Percentiles rank a stretch among this genome's conserved stretches.
These are phyloP conservation scores for Bungarus multicinctus DNA, from an alignment of 2,113 vertebrate species.

Conservation along the genomic window DNA sequence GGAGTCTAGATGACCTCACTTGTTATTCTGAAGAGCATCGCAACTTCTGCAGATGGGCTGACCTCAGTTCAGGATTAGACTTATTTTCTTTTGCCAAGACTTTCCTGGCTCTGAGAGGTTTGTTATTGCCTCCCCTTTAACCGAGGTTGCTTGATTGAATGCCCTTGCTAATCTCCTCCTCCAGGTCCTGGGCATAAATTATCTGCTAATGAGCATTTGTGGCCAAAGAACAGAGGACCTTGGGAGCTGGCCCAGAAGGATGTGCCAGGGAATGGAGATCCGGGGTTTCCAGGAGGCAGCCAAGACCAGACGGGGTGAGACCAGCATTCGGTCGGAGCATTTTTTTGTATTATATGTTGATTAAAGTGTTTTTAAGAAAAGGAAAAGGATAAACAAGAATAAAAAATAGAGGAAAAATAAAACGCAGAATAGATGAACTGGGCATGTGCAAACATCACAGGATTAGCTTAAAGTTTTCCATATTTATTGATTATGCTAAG, in stretches of 20 bases:
- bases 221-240: conserved; percentile 19
- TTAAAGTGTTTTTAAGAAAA: neutral
- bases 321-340: neutral
- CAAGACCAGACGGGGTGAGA: neutral
- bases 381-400: too few species aligned
- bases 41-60: neutral
- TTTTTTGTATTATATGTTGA: neutral
- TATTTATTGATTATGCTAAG: too few species aligned
- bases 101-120: neutral
- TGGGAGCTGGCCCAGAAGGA: neutral
- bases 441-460: too few species aligned
- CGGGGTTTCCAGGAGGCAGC: neutral
- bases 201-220: conserved; percentile 10
- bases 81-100: conserved; percentile 36
- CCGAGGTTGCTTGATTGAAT: conserved; percentile 34
- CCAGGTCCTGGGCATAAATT: conserved; percentile 35
- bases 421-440: too few species aligned
- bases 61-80: conserved; percentile 21
- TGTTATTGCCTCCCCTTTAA: conserved; percentile 42
- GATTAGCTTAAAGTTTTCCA: too few species aligned
- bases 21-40: conserved; percentile 36
- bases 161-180: conserved; percentile 42
- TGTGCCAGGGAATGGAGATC: neutral
- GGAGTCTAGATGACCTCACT: conserved; percentile 24
- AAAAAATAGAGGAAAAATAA: too few species aligned